Evolutionary conservation across 2,888 invertebrate genomes (phyloP), one percentile per base, ranked within the genome.

Genomic region (Volucella zonaria): DNA sequence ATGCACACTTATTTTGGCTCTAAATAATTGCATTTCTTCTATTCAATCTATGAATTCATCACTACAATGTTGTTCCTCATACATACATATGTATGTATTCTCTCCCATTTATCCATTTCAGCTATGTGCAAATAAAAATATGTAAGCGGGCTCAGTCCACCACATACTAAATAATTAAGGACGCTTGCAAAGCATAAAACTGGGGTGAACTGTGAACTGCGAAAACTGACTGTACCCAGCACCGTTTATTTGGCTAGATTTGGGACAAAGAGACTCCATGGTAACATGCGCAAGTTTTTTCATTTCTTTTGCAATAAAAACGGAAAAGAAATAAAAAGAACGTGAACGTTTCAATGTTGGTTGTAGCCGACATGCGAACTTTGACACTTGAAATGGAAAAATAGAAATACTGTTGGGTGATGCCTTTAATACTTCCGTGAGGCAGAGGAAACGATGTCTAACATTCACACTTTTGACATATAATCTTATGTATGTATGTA

Each of bases 201-300:
- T 23, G 47, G 74, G 52, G 64, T 52, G 64, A 15, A 47, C 40
- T 23, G 23, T 1, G 23, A 23, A 31, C 31, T 31, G 31, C 6
- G 6, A 31, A 31, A 31, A 71, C 45, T 49, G 15, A 68, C 56
- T 58, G 67, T 56, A 58, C 54, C 52, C 10, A 42, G 54, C 23
- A 54, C 67, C 23, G 67, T 62, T 73, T 31, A 40, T 73, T 68
- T 61, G 61, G 52, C 68, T 77, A 42, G 14, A 64, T 49, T 78
- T 70, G 62, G 47, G 64, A 71, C 70, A 78, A 78, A 78, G 78
- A 66, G 64, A 78, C 71, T 71, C 58, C 78, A 78, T 78, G 51
- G 78, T 58, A 78, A 78, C 78, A 78, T 78, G 78, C 78, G 78
- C 78, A 64, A 66, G 54, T 12, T 42, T 56, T 4, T 31, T 31